phyloP scores from a whole-genome alignment of 2,797 vertebrate species.

The Nannoperca australis region DNA sequence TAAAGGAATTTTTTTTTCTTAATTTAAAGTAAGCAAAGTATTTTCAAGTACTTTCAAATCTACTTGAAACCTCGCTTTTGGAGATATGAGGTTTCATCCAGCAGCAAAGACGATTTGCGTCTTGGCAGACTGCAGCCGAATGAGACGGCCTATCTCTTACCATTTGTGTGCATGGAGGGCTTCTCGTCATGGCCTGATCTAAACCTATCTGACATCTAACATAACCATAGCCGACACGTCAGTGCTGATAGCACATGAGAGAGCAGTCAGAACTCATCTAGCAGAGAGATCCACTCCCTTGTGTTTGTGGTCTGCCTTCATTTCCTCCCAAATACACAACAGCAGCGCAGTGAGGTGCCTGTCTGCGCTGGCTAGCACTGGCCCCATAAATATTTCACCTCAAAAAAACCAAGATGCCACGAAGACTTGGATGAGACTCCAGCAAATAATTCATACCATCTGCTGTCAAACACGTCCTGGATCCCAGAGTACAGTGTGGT shows the following conservation, averaged over 20 bases:
- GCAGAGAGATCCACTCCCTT: conserved; percentile 56
- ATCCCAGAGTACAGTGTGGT: conserved; percentile 48
- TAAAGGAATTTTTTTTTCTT: neutral
- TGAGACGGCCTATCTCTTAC: conserved; percentile 77
- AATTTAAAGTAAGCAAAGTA: no score
- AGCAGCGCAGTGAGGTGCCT: conserved; percentile 46
- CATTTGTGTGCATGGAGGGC: conserved; percentile 47
- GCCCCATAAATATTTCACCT: conserved; percentile 81
- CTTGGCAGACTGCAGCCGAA: conserved; percentile 56
- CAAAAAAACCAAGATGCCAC: conserved; percentile 63
- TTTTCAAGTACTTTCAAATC: no score
- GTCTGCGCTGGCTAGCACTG: conserved; percentile 43
- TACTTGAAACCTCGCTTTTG: conserved; percentile 10
- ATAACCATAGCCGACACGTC: conserved; percentile 75
- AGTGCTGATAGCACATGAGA: conserved; percentile 73
- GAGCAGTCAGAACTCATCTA: conserved; percentile 68
- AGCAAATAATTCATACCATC: conserved; percentile 80
- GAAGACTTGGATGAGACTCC: conserved; percentile 61
- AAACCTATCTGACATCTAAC: conserved; percentile 79
- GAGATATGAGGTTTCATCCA: conserved; percentile 48
- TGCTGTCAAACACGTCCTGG: conserved; percentile 67
- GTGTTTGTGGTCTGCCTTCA: conserved; percentile 73
- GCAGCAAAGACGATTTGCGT: conserved; percentile 60
- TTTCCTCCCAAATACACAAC: conserved; percentile 71
- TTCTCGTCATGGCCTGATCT: conserved; percentile 61